Evolutionary conservation across 64 coral and sea anemone genomes (phyloP), one percentile per base, ranked within the genome.

Genomic region (Trachythela sp.): DNA sequence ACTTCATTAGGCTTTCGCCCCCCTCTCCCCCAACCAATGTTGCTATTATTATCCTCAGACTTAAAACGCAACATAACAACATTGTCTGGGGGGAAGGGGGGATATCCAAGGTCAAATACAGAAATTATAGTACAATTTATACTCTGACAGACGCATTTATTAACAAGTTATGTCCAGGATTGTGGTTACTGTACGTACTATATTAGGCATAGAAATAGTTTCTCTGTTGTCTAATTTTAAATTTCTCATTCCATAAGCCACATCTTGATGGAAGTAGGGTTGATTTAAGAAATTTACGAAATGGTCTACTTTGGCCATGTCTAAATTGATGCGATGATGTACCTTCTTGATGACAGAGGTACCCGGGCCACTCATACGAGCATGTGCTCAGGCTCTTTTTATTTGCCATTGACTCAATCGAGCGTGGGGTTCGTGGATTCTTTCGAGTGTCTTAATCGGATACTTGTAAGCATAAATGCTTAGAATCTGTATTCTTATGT

Each of bases 361-460:
- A 32, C 84, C 41, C 8, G 40, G 58, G 14, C 86, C 86, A 70
- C 39, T 11, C 17, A 70, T 18, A 1, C 13, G 27, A 18, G 86
- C 86, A 42, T 88, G 86, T 15, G 26, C 34, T 41, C 86, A 29
- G 8, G 86, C 86, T 70, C 59, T 71, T 38, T 88, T 88, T 11
- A 88, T 88, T 71, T 70, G 86, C 86, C 86, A 71, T 4, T 87
- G n/a, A 39, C 40, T 87, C 29, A 87, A 18, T 26, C 3, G 20
- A 18, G 27, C 85, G 48, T 59, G 54, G 27, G 85, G 50, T 87
- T 59, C 29, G 50, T 87, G 85, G 8, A 87, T 40, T 20, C 29
- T 8, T 56, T 56, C 2, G 14, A 87, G 48, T 45, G 4, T 54
- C 31, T 50, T 87, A 7, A 37, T 27, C 9, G 85, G 14, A 56